These are phyloP conservation scores for Onychostoma macrolepis DNA, from an alignment of 2,113 vertebrate species.

Conservation along the genomic window DNA sequence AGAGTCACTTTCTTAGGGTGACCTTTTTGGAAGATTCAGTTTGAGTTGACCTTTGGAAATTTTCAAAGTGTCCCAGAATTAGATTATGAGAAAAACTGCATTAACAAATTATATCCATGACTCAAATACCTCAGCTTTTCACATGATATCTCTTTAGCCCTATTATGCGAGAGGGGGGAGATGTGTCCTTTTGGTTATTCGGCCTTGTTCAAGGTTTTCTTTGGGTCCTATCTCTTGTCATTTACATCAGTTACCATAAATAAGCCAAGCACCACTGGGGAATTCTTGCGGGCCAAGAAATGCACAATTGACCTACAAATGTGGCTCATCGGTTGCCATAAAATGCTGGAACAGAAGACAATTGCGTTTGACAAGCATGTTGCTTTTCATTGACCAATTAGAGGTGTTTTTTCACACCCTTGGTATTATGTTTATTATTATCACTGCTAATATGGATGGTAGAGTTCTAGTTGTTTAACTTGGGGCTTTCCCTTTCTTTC, in stretches of 20 bases:
- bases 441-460: neutral
- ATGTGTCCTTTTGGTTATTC: conserved; percentile 55
- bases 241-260: conserved; percentile 57
- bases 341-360: neutral
- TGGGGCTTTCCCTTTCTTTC: neutral
- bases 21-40: conserved; percentile 75
- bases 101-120: conserved; percentile 79
- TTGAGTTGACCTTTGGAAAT: conserved; percentile 76
- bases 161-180: conserved; percentile 66
- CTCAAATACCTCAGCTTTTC: conserved; percentile 76
- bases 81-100: conserved; percentile 79
- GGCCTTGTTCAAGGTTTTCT: conserved; percentile 47
- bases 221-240: conserved; percentile 56
- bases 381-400: conserved; percentile 8
- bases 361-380: conserved; percentile 12
- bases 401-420: neutral
- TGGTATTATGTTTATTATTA: neutral
- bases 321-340: neutral
- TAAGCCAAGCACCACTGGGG: conserved; percentile 46
- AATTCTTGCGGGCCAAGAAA: conserved; percentile 48
- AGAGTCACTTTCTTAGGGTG: conserved; percentile 61
- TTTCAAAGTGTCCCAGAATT: conserved; percentile 77
- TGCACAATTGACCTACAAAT: conserved; percentile 36
- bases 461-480: neutral
- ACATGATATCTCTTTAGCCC: conserved; percentile 79